phyloP scores from a whole-genome alignment of 2,888 invertebrate genomes.

The Chelonus formosanus region DNA sequence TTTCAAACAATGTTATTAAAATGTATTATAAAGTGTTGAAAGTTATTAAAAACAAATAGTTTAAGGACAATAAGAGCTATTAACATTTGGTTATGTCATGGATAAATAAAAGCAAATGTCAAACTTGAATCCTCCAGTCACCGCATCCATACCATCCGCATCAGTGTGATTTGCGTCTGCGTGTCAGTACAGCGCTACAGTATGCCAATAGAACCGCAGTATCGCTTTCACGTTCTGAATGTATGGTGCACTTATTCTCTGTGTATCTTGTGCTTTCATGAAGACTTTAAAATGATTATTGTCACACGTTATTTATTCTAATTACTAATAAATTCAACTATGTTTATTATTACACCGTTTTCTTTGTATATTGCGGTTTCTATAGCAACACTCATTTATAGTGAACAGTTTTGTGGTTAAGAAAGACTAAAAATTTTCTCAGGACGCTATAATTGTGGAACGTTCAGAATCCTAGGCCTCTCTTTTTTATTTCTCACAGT shows the following conservation, averaged over 20 bases:
- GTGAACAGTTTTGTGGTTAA: neutral
- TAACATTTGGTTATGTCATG: no score
- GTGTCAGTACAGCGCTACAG: slow-evolving; percentile 38
- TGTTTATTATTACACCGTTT: neutral
- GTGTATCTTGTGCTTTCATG: slow-evolving; percentile 6
- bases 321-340: no score
- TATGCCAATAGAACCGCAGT: slow-evolving; percentile 52
- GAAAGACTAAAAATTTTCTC: slow-evolving; percentile 5
- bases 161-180: slow-evolving; percentile 42
- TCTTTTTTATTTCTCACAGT: no score
- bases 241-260: slow-evolving; percentile 22
- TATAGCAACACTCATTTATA: neutral
- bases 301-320: no score
- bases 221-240: slow-evolving; percentile 48
- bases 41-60: no score
- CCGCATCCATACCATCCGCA: slow-evolving; percentile 13
- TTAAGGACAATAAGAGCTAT: no score
- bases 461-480: slow-evolving; percentile 4
- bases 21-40: no score
- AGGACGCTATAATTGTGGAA: slow-evolving; percentile 12
- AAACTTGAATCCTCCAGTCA: no score
- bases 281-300: neutral
- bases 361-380: slow-evolving; percentile 2
- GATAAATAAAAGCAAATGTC: no score
- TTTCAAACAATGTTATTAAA: no score